Percentiles rank a stretch among this genome's conserved stretches.
Conservation (phyloP, 2,113 vertebrate species). For the Pungitius pungitius region DNA sequence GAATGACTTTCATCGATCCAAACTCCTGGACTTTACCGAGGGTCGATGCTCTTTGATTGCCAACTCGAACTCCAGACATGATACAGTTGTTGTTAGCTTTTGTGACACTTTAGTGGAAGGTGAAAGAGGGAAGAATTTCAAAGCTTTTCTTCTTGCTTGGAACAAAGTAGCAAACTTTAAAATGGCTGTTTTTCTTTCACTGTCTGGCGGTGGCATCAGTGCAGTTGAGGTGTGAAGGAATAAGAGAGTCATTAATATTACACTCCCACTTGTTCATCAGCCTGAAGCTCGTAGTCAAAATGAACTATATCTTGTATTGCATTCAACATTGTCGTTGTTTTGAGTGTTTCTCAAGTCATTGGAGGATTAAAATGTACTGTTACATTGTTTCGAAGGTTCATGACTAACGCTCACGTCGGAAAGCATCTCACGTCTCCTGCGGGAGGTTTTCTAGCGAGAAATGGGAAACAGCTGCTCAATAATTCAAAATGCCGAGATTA, state of each 20-base stretch:
- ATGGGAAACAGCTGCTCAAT: slow-evolving; percentile 78
- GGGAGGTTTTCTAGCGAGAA: slow-evolving; percentile 46
- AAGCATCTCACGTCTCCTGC: slow-evolving; percentile 11
- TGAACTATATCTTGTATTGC: not conserved
- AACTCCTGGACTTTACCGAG: slow-evolving; percentile 62
- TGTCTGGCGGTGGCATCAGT: slow-evolving; percentile 1
- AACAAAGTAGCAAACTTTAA: slow-evolving; percentile 12
- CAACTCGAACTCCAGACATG: slow-evolving; percentile 71
- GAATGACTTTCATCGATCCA: slow-evolving; percentile 81
- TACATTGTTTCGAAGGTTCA: not conserved
- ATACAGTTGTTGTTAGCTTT: slow-evolving; percentile 72
- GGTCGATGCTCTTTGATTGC: slow-evolving; percentile 78
- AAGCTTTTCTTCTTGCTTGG: slow-evolving; percentile 30
- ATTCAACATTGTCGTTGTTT: not conserved
- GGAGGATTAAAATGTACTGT: not conserved
- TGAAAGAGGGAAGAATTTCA: slow-evolving; percentile 27
- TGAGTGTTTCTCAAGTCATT: not conserved
- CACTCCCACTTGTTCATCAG: not conserved
- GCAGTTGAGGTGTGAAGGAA: not conserved
- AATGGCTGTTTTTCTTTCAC: slow-evolving; percentile 3
- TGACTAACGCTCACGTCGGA: not conserved
- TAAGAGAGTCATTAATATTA: no score
- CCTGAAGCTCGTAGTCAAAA: not conserved
- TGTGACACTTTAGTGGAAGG: slow-evolving; percentile 50
- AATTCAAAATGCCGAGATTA: slow-evolving; percentile 82